These are phyloP conservation scores for Sinocyclocheilus anshuiensis DNA, from an alignment of 2,113 vertebrate species.

Conservation along the genomic window DNA sequence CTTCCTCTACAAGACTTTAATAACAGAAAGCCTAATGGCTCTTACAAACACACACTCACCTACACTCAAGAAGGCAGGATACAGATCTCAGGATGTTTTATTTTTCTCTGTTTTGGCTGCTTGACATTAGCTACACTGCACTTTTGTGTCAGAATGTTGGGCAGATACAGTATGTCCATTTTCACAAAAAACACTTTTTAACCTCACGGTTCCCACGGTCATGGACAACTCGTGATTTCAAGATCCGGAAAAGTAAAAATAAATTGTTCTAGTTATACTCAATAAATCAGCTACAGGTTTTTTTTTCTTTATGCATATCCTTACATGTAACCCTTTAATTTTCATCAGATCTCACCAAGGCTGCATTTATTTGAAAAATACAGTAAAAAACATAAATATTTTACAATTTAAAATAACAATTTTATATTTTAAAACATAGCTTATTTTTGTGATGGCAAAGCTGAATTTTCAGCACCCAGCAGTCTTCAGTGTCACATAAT, in stretches of 20 bases:
- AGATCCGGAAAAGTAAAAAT: neutral
- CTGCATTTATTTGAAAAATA: too few species aligned
- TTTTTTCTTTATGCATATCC: neutral
- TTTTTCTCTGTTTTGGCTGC: neutral
- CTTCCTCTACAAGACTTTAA: constrained; percentile 30
- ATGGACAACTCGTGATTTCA: neutral
- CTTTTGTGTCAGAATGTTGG: neutral
- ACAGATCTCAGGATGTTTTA: constrained; percentile 30
- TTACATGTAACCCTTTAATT: neutral
- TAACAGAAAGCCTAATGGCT: constrained; percentile 23
- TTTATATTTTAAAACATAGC: too few species aligned
- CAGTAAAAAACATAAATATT: too few species aligned
- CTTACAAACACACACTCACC: neutral
- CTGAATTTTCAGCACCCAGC: too few species aligned
- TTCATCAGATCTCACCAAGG: too few species aligned
- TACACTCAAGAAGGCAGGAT: constrained; percentile 1
- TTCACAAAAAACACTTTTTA: neutral
- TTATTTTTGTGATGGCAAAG: too few species aligned
- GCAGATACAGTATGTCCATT: neutral
- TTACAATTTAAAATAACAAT: too few species aligned
- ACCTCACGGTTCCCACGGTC: constrained; percentile 2
- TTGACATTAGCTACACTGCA: neutral
- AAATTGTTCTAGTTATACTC: neutral
- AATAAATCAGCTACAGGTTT: neutral
- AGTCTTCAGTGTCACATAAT: too few species aligned